phyloP scores from a whole-genome alignment of 2,888 invertebrate genomes.

The Ernsta delagoae region DNA sequence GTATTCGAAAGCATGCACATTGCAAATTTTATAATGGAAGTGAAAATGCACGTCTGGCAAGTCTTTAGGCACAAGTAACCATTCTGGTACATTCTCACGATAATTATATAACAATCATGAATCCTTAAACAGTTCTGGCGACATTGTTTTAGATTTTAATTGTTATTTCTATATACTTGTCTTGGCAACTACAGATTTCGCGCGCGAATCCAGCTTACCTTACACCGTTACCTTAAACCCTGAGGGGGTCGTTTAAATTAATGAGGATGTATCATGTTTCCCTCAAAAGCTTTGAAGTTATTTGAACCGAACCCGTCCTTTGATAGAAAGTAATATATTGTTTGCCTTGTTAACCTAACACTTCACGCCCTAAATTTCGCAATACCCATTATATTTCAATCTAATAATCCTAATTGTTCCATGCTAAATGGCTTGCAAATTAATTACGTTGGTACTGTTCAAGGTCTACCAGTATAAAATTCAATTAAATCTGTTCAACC shows the following conservation, averaged over 20 bases:
- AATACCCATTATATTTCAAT: slow-evolving; percentile 9
- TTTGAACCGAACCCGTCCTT: not conserved
- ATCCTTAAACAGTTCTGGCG: slow-evolving; percentile 10
- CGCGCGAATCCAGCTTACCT: slow-evolving; percentile 9
- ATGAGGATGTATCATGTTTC: slow-evolving; percentile 27
- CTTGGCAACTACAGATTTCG: slow-evolving; percentile 11
- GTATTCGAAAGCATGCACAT: slow-evolving; percentile 27
- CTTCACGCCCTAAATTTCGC: slow-evolving; percentile 1
- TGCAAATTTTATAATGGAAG: slow-evolving; percentile 32
- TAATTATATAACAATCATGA: slow-evolving; percentile 19
- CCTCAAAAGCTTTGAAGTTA: slow-evolving; percentile 25
- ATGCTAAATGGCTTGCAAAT: not conserved
- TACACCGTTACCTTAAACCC: not conserved
- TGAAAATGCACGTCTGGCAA: slow-evolving; percentile 22
- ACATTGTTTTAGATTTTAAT: slow-evolving; percentile 12
- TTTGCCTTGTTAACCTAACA: slow-evolving; percentile 10
- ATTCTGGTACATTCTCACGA: slow-evolving; percentile 6
- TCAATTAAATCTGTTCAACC: not conserved
- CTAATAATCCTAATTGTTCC: slow-evolving; percentile 16
- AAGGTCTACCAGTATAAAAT: slow-evolving; percentile 11
- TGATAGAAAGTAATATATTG: slow-evolving; percentile 16
- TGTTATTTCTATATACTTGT: not conserved
- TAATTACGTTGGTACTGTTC: not conserved
- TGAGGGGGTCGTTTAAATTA: slow-evolving; percentile 28
- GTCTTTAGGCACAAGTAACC: slow-evolving; percentile 14